These are phyloP conservation scores for Ethmia dodecea DNA, from an alignment of 2,888 invertebrate species.

Conservation along the genomic window DNA sequence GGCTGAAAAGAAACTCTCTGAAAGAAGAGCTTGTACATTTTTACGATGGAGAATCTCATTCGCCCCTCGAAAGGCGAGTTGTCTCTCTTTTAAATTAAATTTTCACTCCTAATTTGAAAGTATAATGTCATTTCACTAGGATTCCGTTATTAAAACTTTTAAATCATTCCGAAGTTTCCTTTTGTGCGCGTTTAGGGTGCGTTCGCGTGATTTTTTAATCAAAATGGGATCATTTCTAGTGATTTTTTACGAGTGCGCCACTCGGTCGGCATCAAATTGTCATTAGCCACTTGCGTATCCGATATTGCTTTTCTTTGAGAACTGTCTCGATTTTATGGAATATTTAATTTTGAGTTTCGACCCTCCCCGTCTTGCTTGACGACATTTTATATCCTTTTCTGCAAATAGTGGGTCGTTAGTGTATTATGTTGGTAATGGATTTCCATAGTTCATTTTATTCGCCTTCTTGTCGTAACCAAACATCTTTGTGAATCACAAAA, in stretches of 20 bases:
- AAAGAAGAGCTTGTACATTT: conserved; percentile 75
- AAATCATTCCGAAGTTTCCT: conserved; percentile 74
- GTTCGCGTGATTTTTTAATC: conserved; percentile 74
- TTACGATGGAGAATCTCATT: conserved; percentile 71
- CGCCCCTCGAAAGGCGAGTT: conserved; percentile 68
- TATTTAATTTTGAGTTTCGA: conserved; percentile 48
- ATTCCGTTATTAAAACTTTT: conserved; percentile 78
- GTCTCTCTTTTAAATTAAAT: conserved; percentile 79
- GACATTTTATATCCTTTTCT: conserved; percentile 18
- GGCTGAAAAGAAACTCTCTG: conserved; percentile 71
- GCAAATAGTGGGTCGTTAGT: conserved; percentile 1
- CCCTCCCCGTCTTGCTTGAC: conserved; percentile 42
- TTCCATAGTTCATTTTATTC: no score
- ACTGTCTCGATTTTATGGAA: conserved; percentile 64
- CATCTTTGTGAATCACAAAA: no score
- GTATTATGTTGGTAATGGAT: no score
- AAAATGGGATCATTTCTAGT: conserved; percentile 75
- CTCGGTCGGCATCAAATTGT: conserved; percentile 69
- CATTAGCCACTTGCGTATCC: conserved; percentile 73
- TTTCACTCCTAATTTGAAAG: conserved; percentile 79
- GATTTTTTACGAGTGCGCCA: conserved; percentile 74
- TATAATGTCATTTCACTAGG: conserved; percentile 79
- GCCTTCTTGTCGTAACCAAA: no score
- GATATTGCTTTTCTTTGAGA: conserved; percentile 73
- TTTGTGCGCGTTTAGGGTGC: conserved; percentile 57